Evolutionary conservation across 92 coral and sea anemone genomes (phyloP).

Genomic region (Palythoa caribaeorum): DNA sequence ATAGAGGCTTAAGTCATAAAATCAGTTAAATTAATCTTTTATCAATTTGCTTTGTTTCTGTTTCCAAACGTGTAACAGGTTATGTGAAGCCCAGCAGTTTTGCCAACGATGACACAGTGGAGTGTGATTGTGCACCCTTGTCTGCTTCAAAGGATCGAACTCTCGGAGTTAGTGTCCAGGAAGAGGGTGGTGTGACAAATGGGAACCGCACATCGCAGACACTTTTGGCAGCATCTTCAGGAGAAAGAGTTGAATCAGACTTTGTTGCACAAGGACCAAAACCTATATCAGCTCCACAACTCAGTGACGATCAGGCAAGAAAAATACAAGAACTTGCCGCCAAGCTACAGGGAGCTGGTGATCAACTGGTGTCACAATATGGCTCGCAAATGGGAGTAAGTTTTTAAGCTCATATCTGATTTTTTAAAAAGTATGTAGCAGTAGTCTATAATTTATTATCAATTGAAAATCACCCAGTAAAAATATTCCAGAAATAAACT

Average conservation of each 20-base stretch:
- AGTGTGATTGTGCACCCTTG: slow-evolving; percentile 3
- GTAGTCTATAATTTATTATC: too few relatives aligned
- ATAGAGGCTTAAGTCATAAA: too few relatives aligned
- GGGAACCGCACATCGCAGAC: background rate
- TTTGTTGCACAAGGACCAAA: background rate
- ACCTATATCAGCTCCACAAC: background rate
- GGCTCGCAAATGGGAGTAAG: slow-evolving; percentile 65
- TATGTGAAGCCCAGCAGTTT: background rate
- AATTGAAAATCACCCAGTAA: too few relatives aligned
- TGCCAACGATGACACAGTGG: background rate
- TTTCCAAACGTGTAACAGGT: background rate
- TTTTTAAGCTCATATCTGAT: background rate
- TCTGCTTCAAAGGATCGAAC: background rate
- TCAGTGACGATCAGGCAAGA: slow-evolving; percentile 15
- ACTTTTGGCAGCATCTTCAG: background rate
- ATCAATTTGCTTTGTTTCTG: background rate
- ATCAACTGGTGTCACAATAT: slow-evolving; percentile 62
- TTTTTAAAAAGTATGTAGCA: too few relatives aligned
- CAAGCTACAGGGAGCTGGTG: slow-evolving; percentile 82
- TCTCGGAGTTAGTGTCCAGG: background rate
- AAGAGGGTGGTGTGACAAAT: background rate
- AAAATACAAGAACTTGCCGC: slow-evolving; percentile 59
- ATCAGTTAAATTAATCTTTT: too few relatives aligned
- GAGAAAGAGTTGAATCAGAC: slow-evolving; percentile 21
- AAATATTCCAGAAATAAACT: too few relatives aligned